A percentile compares a stretch with the other conserved stretches of the same genome.
Conservation (phyloP, 1,140 invertebrate species). For the Cherax quadricarinatus region DNA sequence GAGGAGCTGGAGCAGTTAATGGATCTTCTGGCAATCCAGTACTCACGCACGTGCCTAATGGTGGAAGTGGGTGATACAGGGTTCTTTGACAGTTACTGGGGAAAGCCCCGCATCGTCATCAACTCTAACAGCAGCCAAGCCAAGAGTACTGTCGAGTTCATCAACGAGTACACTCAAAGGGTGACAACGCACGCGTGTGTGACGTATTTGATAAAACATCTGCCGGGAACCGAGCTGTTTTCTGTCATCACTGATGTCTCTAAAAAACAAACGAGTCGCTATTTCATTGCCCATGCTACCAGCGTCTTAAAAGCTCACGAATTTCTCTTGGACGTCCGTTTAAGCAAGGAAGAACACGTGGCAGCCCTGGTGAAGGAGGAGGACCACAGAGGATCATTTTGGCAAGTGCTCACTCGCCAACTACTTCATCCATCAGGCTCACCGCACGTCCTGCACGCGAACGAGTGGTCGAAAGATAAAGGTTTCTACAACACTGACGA, state of each 20-base stretch:
- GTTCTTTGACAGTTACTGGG: neutral
- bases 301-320: neutral
- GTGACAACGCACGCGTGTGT: slow-evolving; percentile 38
- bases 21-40: slow-evolving; percentile 6
- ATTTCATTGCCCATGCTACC: slow-evolving; percentile 16
- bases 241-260: slow-evolving; percentile 6
- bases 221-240: neutral
- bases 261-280: slow-evolving; percentile 31
- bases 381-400: neutral
- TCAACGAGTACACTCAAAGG: slow-evolving; percentile 32
- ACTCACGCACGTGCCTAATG: slow-evolving; percentile 40
- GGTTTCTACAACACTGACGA: neutral
- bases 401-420: slow-evolving; percentile 39
- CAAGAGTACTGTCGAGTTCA: neutral
- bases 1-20: slow-evolving; percentile 4
- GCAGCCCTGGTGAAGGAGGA: slow-evolving; percentile 15
- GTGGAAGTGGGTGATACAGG: slow-evolving; percentile 14
- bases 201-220: slow-evolving; percentile 24
- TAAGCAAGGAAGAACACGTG: slow-evolving; percentile 40
- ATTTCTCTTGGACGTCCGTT: slow-evolving; percentile 41
- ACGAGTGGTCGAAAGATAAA: slow-evolving; percentile 4
- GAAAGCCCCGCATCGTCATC: neutral
- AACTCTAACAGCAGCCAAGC: neutral
- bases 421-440: slow-evolving; percentile 41
- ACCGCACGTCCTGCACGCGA: neutral